phyloP scores from a whole-genome alignment of 1,140 invertebrate genomes.

The Zaprionus taronus region DNA sequence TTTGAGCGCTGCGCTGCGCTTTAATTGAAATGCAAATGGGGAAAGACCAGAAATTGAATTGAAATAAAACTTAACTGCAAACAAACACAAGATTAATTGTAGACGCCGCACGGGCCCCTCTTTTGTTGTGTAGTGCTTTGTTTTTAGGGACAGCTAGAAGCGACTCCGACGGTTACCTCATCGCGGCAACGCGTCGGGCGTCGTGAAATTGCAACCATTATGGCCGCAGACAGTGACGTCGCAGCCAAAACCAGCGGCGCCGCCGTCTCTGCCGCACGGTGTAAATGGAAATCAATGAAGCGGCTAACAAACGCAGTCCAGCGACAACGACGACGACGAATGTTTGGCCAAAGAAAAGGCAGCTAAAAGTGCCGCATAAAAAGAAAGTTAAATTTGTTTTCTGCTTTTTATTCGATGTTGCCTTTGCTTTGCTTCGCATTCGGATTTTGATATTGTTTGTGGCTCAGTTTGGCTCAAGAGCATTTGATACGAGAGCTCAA shows the following conservation, averaged over 20 bases:
- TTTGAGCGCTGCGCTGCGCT: constrained; percentile 34
- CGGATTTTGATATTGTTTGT: constrained; percentile 23
- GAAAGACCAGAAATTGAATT: constrained; percentile 24
- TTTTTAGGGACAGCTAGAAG: constrained; percentile 33
- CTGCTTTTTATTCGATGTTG: constrained; percentile 33
- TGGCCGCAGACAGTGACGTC: constrained; percentile 7
- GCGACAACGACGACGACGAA: constrained; percentile 50
- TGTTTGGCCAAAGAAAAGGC: constrained; percentile 66
- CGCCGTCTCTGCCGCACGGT: neutral
- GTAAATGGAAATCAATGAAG: constrained; percentile 79
- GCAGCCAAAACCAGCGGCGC: neutral
- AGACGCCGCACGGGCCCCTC: constrained; percentile 4
- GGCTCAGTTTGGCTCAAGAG: constrained; percentile 7
- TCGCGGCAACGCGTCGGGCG: constrained; percentile 33
- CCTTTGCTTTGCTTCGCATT: constrained; percentile 48
- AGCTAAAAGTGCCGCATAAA: constrained; percentile 75
- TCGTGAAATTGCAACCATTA: constrained; percentile 77
- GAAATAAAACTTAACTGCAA: constrained; percentile 19
- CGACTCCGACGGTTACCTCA: constrained; percentile 62
- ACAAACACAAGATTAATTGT: constrained; percentile 13
- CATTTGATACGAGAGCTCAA: constrained; percentile 22
- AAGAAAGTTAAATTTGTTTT: constrained; percentile 68
- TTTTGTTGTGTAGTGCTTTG: constrained; percentile 20
- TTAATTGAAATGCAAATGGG: constrained; percentile 75
- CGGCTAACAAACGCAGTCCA: constrained; percentile 51